Percentiles rank a stretch among this genome's conserved stretches.
These are phyloP conservation scores for Orthosia gracilis DNA, from an alignment of 2,888 invertebrate genomes.

Conservation along the genomic window DNA sequence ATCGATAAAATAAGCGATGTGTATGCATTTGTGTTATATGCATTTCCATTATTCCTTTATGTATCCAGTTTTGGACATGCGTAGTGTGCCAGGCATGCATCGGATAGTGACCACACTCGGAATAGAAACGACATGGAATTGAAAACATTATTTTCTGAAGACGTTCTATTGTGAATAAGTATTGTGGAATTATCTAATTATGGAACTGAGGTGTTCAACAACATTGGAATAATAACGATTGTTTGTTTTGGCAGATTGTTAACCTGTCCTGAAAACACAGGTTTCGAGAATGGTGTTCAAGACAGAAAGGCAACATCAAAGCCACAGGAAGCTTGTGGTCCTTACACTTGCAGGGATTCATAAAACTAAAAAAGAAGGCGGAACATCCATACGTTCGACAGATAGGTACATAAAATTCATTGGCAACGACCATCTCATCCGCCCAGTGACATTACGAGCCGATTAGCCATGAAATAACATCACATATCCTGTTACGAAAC, in stretches of 20 bases:
- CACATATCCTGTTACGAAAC: slow-evolving; percentile 67
- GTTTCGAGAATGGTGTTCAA: neutral
- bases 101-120: neutral
- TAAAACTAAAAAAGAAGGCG: slow-evolving; percentile 5
- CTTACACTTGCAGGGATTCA: slow-evolving; percentile 24
- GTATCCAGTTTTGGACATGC: slow-evolving; percentile 50
- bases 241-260: neutral
- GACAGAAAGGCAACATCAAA: slow-evolving; percentile 11
- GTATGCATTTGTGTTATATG: slow-evolving; percentile 42
- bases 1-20: slow-evolving; percentile 28
- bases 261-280: neutral
- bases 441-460: slow-evolving; percentile 28
- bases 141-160: slow-evolving; percentile 24
- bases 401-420: slow-evolving; percentile 39
- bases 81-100: slow-evolving; percentile 24
- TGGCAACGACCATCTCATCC: slow-evolving; percentile 35
- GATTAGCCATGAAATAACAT: slow-evolving; percentile 65
- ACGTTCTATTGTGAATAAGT: slow-evolving; percentile 20
- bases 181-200: slow-evolving; percentile 29
- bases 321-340: slow-evolving; percentile 40
- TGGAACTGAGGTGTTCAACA: slow-evolving; percentile 12
- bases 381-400: slow-evolving; percentile 19
- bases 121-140: slow-evolving; percentile 42
- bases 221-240: slow-evolving; percentile 1
- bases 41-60: slow-evolving; percentile 41